Conservation (phyloP, 2,113 vertebrate genomes). For the Puffinus mauretanicus region DNA sequence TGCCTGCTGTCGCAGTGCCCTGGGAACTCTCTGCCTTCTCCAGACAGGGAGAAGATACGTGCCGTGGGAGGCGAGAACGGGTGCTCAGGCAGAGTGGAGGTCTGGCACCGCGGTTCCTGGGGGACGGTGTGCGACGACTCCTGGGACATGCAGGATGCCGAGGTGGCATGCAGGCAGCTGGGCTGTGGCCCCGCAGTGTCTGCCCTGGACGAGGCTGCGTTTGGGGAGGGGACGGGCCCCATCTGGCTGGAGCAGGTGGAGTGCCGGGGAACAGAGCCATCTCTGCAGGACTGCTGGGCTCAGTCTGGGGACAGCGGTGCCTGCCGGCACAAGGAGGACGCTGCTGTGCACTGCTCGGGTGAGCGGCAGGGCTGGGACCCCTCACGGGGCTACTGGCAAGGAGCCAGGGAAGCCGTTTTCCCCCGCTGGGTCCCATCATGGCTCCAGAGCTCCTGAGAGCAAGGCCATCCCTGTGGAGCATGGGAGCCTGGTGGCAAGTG, state of each 20-base stretch:
- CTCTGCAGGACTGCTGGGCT: constrained; percentile 21
- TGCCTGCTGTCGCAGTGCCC: not conserved
- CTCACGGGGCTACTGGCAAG: too few species aligned
- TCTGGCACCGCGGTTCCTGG: not conserved
- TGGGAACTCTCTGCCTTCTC: not conserved
- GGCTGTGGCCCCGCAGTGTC: not conserved
- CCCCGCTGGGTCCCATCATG: too few species aligned
- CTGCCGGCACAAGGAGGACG: not conserved
- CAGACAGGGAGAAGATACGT: not conserved
- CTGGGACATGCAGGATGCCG: not conserved
- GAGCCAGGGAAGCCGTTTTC: too few species aligned
- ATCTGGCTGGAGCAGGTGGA: constrained; percentile 50
- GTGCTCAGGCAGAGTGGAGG: not conserved
- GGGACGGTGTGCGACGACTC: not conserved
- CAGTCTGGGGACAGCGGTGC: not conserved
- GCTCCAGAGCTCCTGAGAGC: too few species aligned
- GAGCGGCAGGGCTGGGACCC: not conserved
- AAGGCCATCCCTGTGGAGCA: too few species aligned
- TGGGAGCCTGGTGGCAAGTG: too few species aligned
- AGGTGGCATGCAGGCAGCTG: not conserved
- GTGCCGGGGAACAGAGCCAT: constrained; percentile 18
- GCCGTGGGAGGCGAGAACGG: not conserved
- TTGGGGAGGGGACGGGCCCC: not conserved
- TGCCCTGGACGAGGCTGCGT: not conserved
- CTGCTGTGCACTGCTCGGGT: not conserved